A percentile compares a stretch with the other conserved stretches of the same genome.
phyloP scores from a whole-genome alignment of 2,113 vertebrate genomes.

The Phaethon lepturus region DNA sequence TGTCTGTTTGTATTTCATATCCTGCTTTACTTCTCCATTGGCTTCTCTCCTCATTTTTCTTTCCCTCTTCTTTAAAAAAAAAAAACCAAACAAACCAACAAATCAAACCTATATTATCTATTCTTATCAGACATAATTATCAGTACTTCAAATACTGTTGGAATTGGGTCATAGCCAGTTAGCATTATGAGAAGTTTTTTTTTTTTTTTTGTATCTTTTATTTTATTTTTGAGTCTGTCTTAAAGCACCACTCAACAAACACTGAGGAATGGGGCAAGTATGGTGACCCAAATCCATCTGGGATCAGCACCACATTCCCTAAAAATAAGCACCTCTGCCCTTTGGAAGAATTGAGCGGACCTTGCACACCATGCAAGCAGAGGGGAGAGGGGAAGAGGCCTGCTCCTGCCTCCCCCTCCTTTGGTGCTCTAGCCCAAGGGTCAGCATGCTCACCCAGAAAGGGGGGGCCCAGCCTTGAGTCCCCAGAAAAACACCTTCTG shows the following conservation, averaged over 20 bases:
- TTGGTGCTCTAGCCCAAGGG: not conserved
- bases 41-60: not conserved
- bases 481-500: not conserved
- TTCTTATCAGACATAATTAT: not conserved
- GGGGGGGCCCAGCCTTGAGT: not conserved
- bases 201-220: not conserved
- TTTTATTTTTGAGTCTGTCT: not conserved
- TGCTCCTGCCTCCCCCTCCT: not conserved
- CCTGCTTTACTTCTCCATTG: not conserved
- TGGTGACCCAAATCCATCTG: not conserved
- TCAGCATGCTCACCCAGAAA: fast-evolving
- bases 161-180: not conserved
- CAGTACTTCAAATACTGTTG: not conserved
- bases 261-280: fast-evolving
- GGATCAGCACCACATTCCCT: not conserved
- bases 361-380: fast-evolving
- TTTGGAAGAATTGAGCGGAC: not conserved
- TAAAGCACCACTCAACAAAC: not conserved
- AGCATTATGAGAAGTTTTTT: not conserved
- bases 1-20: not conserved
- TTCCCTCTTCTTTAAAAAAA: not conserved
- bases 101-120: not conserved
- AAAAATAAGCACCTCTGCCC: not conserved
- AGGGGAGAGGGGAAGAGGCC: not conserved
- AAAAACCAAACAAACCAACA: not conserved